phyloP scores from a whole-genome alignment of 2,888 invertebrate genomes.

The Globia sparganii region DNA sequence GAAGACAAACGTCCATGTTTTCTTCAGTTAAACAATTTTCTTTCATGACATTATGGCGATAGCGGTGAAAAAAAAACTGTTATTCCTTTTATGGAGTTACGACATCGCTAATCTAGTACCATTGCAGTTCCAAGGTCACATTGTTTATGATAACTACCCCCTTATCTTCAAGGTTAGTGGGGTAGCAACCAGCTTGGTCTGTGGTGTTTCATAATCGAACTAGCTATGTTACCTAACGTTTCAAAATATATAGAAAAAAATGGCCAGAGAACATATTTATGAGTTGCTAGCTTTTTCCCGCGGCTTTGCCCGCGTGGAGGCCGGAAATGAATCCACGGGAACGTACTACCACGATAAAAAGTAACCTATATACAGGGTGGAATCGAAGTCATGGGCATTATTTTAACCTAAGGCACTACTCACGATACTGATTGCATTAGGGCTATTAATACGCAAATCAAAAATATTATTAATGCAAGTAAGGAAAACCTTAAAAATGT shows the following conservation, averaged over 20 bases:
- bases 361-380: too few relatives aligned
- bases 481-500: too few relatives aligned
- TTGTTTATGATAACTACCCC: constrained; percentile 51
- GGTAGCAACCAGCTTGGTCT: constrained; percentile 22
- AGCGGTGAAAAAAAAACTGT: constrained; percentile 31
- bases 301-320: background rate
- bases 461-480: too few relatives aligned
- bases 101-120: constrained; percentile 29
- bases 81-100: constrained; percentile 29
- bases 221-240: background rate
- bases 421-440: too few relatives aligned
- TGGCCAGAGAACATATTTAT: background rate
- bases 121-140: constrained; percentile 57
- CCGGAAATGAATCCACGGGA: too few relatives aligned
- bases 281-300: background rate
- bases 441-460: too few relatives aligned
- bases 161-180: constrained; percentile 49
- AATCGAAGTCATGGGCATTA: too few relatives aligned
- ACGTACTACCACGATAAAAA: too few relatives aligned
- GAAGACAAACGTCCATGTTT: constrained; percentile 35
- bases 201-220: constrained; percentile 21
- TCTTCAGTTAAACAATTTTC: constrained; percentile 22
- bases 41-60: constrained; percentile 23
- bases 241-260: background rate
- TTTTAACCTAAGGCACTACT: too few relatives aligned